Evolutionary conservation across 2,797 vertebrate genomes (phyloP).

Genomic region (Melanotaenia pygmaea): DNA sequence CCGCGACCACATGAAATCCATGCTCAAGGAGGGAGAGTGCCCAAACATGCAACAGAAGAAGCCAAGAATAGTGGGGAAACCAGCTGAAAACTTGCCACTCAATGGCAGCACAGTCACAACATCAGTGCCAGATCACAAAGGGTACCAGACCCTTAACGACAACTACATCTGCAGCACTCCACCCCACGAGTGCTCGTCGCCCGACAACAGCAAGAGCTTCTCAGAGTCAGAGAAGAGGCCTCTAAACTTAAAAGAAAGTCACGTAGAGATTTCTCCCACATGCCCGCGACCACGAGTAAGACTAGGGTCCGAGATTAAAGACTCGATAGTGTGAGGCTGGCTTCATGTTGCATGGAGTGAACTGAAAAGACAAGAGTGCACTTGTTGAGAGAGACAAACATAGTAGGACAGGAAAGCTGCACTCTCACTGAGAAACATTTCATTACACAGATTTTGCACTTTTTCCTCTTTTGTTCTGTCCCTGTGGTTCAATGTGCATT

Average conservation of each 20-base stretch:
- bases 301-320: constrained; percentile 96
- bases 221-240: constrained; percentile 90
- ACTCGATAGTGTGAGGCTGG: constrained; percentile 92
- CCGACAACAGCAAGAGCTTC: constrained; percentile 84
- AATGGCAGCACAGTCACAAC: constrained; percentile 86
- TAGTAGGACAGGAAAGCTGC: constrained; percentile 38
- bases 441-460: constrained; percentile 81
- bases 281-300: constrained; percentile 94
- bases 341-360: constrained; percentile 40
- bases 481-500: constrained; percentile 72
- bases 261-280: constrained; percentile 89
- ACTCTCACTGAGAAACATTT: constrained; percentile 62
- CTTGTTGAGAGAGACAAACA: constrained; percentile 58
- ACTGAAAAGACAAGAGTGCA: constrained; percentile 57
- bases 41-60: constrained; percentile 87
- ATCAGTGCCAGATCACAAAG: constrained; percentile 87
- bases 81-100: constrained; percentile 89
- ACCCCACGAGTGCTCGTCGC: constrained; percentile 83
- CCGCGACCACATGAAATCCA: constrained; percentile 88
- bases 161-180: constrained; percentile 89
- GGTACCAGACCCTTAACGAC: constrained; percentile 95
- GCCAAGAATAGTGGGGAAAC: constrained; percentile 80
- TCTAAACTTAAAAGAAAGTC: constrained; percentile 89
- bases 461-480: constrained; percentile 62
- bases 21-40: constrained; percentile 90